Percentiles rank a stretch among this genome's conserved stretches.
phyloP scores from a whole-genome alignment of 2,888 invertebrate species.

The Leptinotarsa peninsularis region DNA sequence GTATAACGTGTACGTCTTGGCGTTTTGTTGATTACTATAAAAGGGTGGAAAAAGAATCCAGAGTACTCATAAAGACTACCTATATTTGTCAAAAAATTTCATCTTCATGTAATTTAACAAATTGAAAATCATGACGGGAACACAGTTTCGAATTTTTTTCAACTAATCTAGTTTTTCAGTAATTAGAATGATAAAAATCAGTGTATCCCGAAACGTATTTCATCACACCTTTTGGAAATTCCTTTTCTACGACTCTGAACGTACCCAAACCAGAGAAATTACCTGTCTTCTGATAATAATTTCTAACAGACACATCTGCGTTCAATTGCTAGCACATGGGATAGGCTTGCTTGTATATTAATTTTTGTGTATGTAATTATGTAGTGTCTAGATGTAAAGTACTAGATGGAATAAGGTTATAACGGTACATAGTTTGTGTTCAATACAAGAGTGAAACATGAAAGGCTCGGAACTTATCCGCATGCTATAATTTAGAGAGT shows the following conservation, averaged over 20 bases:
- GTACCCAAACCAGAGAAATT: background rate
- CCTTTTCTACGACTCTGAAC: background rate
- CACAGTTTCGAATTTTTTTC: too few species aligned
- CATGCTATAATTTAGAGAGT: slow-evolving; percentile 29
- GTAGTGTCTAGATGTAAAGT: slow-evolving; percentile 19
- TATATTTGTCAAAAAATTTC: too few species aligned
- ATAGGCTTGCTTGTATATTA: slow-evolving; percentile 19
- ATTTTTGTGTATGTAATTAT: slow-evolving; percentile 21
- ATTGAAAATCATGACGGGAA: too few species aligned
- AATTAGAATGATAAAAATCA: too few species aligned
- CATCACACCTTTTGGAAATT: background rate
- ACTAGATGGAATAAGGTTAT: slow-evolving; percentile 20
- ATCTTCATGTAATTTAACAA: too few species aligned
- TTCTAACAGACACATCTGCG: slow-evolving; percentile 17
- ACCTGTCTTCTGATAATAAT: slow-evolving; percentile 7
- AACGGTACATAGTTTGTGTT: slow-evolving; percentile 29
- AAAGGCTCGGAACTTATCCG: slow-evolving; percentile 28
- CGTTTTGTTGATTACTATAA: too few species aligned
- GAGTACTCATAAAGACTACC: too few species aligned
- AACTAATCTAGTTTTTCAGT: too few species aligned
- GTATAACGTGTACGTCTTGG: too few species aligned
- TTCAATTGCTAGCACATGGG: slow-evolving; percentile 18
- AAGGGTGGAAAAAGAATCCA: too few species aligned
- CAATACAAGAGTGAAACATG: slow-evolving; percentile 26
- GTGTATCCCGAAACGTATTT: too few species aligned